phyloP scores from a whole-genome alignment of 2,113 vertebrate genomes.

The Petromus typicus region DNA sequence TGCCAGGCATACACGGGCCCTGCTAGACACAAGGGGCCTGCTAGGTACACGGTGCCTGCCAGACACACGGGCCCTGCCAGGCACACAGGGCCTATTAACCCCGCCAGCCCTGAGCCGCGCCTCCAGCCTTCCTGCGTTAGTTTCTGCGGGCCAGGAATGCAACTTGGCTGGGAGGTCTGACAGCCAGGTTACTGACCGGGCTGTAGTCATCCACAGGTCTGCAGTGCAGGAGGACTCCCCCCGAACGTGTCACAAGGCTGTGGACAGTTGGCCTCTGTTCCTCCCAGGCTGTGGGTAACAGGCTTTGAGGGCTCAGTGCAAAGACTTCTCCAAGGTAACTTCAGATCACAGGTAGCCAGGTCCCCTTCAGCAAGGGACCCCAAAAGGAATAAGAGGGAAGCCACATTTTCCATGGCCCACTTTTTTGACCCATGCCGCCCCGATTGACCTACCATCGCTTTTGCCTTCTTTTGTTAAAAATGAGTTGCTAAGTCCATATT shows the following conservation, averaged over 20 bases:
- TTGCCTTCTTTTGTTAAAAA: not conserved
- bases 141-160: not conserved
- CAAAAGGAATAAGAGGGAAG: not conserved
- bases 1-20: too few relatives aligned
- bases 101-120: rapidly evolving
- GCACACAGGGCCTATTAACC: not conserved
- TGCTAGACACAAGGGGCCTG: too few relatives aligned
- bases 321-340: not conserved
- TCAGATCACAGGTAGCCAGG: not conserved
- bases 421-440: not conserved
- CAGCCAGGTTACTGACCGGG: too few relatives aligned
- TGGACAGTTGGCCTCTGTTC: not conserved
- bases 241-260: not conserved
- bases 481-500: not conserved
- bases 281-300: not conserved
- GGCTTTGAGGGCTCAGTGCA: not conserved
- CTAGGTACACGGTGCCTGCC: too few relatives aligned
- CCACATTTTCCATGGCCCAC: not conserved
- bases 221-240: not conserved
- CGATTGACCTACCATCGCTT: not conserved
- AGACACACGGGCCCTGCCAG: too few relatives aligned
- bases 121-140: not conserved
- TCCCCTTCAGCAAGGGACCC: not conserved
- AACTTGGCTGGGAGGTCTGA: not conserved
- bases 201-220: not conserved